phyloP scores from a whole-genome alignment of 2,113 vertebrate genomes.

The Lasiurus borealis region DNA sequence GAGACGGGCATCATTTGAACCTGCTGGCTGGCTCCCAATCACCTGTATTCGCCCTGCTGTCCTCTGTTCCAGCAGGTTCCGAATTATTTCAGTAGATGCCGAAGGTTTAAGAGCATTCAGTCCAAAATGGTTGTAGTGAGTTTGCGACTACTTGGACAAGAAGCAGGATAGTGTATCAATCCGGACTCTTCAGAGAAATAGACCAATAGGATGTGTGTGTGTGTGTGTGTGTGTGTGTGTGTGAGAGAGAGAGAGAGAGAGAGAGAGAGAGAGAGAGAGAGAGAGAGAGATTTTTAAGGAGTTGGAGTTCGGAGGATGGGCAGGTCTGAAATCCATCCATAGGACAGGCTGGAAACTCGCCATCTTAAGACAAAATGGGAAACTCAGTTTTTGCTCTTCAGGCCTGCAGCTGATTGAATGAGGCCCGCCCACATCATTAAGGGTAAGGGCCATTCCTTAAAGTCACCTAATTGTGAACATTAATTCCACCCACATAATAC shows the following conservation, averaged over 20 bases:
- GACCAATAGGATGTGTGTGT: not conserved
- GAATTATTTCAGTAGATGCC: not conserved
- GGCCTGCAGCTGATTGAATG: not conserved
- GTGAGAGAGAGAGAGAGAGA: not conserved
- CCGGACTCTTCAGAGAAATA: not conserved
- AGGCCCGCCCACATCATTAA: not conserved
- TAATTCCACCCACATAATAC: not conserved
- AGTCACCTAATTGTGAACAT: too few species aligned
- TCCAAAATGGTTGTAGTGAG: not conserved
- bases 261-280: not conserved
- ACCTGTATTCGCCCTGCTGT: accelerated
- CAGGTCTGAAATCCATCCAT: not conserved
- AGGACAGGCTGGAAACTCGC: not conserved
- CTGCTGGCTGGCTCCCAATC: not conserved
- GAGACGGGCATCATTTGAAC: not conserved
- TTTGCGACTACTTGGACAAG: not conserved
- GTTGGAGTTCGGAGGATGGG: not conserved
- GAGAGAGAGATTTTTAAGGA: too few species aligned
- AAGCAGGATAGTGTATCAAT: not conserved
- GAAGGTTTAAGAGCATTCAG: not conserved
- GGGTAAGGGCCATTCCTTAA: not conserved
- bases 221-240: too few species aligned
- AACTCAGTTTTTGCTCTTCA: not conserved
- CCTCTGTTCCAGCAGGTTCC: not conserved
- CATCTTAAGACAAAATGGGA: not conserved